Conservation (phyloP, 1,140 invertebrate genomes). For the Drosophila bocqueti region DNA sequence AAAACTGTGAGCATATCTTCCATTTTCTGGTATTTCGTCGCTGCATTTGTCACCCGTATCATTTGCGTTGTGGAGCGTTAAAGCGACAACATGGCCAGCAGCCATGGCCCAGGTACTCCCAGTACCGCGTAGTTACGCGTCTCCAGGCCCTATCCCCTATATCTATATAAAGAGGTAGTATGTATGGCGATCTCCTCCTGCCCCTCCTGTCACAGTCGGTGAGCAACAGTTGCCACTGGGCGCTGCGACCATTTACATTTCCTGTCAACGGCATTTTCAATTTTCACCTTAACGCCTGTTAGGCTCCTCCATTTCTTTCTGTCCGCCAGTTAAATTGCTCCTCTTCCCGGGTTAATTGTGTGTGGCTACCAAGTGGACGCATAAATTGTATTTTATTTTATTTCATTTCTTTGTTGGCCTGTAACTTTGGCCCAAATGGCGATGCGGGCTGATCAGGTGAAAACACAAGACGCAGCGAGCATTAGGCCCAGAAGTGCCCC, state of each 20-base stretch:
- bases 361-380: conserved; percentile 69
- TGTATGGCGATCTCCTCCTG: conserved; percentile 10
- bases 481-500: conserved; percentile 30
- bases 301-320: conserved; percentile 60
- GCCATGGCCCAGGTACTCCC: conserved; percentile 42
- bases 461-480: conserved; percentile 54
- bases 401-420: conserved; percentile 45
- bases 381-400: conserved; percentile 77
- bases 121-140: conserved; percentile 59
- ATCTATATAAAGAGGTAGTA: conserved; percentile 15
- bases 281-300: conserved; percentile 81
- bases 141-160: conserved; percentile 78
- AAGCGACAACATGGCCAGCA: conserved; percentile 69
- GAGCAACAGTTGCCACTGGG: conserved; percentile 51
- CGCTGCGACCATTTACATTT: conserved; percentile 58
- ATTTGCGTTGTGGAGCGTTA: conserved; percentile 74
- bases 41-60: conserved; percentile 82
- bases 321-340: conserved; percentile 30
- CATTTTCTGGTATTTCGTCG: conserved; percentile 57
- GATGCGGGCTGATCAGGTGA: conserved; percentile 80
- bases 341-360: conserved; percentile 62
- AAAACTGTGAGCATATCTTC: conserved; percentile 55
- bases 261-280: conserved; percentile 69
- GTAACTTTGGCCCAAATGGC: conserved; percentile 71
- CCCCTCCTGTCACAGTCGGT: conserved; percentile 76